Evolutionary conservation across 2,113 vertebrate species (phyloP).

Genomic region (Hirundichthys speculiger): DNA sequence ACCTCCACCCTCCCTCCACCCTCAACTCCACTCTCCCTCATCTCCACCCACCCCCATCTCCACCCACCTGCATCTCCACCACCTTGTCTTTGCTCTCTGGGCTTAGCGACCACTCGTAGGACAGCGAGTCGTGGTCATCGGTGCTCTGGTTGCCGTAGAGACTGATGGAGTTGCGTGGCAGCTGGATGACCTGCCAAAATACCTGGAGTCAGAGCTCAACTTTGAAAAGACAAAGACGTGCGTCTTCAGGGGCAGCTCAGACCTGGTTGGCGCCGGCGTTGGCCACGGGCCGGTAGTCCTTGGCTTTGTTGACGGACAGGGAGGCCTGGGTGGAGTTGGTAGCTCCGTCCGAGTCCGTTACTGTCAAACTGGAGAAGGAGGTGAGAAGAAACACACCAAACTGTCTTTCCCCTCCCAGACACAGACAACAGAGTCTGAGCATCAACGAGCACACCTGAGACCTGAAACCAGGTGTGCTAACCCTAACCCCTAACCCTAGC

Average conservation of each 20-base stretch:
- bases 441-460: no score
- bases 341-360: constrained; percentile 93
- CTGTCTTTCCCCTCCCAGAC: neutral
- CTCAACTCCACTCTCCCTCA: no score
- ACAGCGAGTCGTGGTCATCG: constrained; percentile 91
- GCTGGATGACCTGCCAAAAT: constrained; percentile 86
- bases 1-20: no score
- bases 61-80: constrained; percentile 96
- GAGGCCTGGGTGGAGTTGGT: constrained; percentile 90
- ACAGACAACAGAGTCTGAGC: no score
- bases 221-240: neutral
- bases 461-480: no score
- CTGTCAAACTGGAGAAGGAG: constrained; percentile 85
- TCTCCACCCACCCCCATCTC: no score
- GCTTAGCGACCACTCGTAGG: constrained; percentile 97
- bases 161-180: constrained; percentile 92
- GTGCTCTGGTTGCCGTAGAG: constrained; percentile 94
- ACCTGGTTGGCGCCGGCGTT: constrained; percentile 92
- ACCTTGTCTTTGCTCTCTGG: constrained; percentile 96
- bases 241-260: neutral
- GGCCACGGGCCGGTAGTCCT: constrained; percentile 94
- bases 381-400: neutral
- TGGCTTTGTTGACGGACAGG: constrained; percentile 92
- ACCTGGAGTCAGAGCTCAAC: neutral
- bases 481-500: no score